Base-by-base conservation (phyloP, 1,140 invertebrate genomes). In the Ceratoteleas bidentatus region DNA sequence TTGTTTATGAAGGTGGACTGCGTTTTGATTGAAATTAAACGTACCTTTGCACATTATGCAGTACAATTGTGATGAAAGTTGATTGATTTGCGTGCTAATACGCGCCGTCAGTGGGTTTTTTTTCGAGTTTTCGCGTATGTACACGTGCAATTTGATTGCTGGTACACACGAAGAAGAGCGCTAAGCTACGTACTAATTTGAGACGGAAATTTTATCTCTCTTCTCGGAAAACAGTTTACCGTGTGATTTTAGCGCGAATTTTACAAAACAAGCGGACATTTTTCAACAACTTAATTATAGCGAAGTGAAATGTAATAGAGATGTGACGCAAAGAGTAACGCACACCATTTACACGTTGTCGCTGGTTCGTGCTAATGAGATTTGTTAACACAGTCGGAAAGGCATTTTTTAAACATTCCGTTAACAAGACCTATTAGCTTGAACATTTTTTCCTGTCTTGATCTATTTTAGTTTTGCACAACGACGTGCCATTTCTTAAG, bases 341-440 rank as follows among this genome's bases (percentile, higher is more conserved):
- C 32, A 40, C 49, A 9, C 40, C 9, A 64, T 73, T 72, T 60
- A 36, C 68, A 72, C 49, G 16, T 61, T 72, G 38, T 49, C 34
- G 56, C 57, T 53, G 11, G 40, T 45, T 11, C 10, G 68, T 13
- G 68, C 58, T 72, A 72, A 73, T 45, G 32, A 73, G 40, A 52
- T 64, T 73, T 57, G 58, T 73, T 72, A 73, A 64, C 60, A 56
- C 58, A 13, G 45, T 15, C 38, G 52, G 32, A 16, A 7, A n/a
- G 33, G 6, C n/a, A 47, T 57, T 40, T 69, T 70, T 70, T 57
- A 52, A 50, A 50, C 45, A 38, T 16, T 50, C n/a, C 34, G 66
- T 60, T 70, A 70, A 70, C 56, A 11, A 60, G 47, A 32, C 53
- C n/a, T 43, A 61, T 60, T 70, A 61, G 57, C 57, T 61, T 34